Evolutionary conservation across 2,113 vertebrate genomes (phyloP).

Genomic region (Sphaerodactylus townsendi): DNA sequence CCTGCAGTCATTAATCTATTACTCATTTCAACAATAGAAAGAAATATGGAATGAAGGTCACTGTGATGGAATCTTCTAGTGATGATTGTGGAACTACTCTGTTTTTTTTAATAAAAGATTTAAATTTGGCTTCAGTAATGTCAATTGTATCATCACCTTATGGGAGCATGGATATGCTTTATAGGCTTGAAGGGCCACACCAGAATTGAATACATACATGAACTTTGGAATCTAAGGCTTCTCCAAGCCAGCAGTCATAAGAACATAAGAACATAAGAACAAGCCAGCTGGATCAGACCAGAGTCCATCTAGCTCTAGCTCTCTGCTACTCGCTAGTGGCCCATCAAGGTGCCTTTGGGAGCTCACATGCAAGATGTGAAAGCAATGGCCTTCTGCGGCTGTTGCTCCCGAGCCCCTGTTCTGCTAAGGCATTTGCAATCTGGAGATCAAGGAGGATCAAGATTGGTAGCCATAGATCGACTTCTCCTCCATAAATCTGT

Average conservation of each 20-base stretch:
- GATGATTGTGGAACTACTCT: slow-evolving; percentile 66
- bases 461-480: too few relatives aligned
- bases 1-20: slow-evolving; percentile 73
- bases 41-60: slow-evolving; percentile 78
- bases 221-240: slow-evolving; percentile 4
- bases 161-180: slow-evolving; percentile 48
- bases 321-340: too few relatives aligned
- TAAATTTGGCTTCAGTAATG: slow-evolving; percentile 72
- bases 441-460: too few relatives aligned
- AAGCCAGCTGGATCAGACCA: too few relatives aligned
- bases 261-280: too few relatives aligned
- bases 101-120: slow-evolving; percentile 69
- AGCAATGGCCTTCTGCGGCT: too few relatives aligned
- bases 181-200: slow-evolving; percentile 50
- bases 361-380: too few relatives aligned
- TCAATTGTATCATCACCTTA: slow-evolving; percentile 55
- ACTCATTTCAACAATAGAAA: slow-evolving; percentile 73
- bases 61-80: slow-evolving; percentile 71
- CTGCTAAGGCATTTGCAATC: too few relatives aligned
- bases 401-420: too few relatives aligned
- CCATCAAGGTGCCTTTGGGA: too few relatives aligned
- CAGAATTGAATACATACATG: slow-evolving; percentile 26
- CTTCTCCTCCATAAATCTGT: too few relatives aligned
- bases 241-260: not conserved
- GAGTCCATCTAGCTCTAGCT: too few relatives aligned